phyloP scores from a whole-genome alignment of 1,140 invertebrate genomes.

The Ganaspis sp. region DNA sequence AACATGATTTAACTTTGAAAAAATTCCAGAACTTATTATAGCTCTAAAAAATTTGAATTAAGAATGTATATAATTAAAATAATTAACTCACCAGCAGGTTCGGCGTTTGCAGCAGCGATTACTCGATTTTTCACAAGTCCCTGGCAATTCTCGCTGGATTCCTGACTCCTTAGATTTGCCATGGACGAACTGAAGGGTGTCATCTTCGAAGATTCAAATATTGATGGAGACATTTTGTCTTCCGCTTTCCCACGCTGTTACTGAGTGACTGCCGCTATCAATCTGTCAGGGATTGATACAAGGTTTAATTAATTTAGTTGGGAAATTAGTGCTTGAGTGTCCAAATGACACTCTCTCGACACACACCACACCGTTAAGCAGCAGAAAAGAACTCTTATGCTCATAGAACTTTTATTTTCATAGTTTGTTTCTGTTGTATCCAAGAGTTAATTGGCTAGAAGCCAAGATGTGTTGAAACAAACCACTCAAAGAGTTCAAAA shows the following conservation, averaged over 20 bases:
- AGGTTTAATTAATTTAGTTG: neutral
- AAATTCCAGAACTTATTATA: slow-evolving; percentile 12
- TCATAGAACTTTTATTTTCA: too few relatives aligned
- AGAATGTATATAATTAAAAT: slow-evolving; percentile 36
- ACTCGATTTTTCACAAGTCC: slow-evolving; percentile 77
- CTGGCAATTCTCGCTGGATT: slow-evolving; percentile 65
- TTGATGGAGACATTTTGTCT: slow-evolving; percentile 82
- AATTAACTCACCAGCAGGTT: slow-evolving; percentile 73
- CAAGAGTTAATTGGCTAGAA: too few relatives aligned
- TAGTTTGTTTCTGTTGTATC: too few relatives aligned
- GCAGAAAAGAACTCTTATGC: slow-evolving; percentile 3
- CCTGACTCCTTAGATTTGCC: slow-evolving; percentile 79
- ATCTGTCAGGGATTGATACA: slow-evolving; percentile 34
- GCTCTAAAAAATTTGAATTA: too few relatives aligned
- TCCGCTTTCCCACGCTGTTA: slow-evolving; percentile 38
- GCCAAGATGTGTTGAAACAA: too few relatives aligned
- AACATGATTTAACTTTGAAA: slow-evolving; percentile 5
- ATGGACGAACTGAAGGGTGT: slow-evolving; percentile 85
- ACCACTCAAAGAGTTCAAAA: too few relatives aligned
- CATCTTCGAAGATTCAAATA: slow-evolving; percentile 84
- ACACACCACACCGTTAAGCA: neutral
- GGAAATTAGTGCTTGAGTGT: neutral
- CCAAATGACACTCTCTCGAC: slow-evolving; percentile 3
- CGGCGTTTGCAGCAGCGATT: slow-evolving; percentile 79
- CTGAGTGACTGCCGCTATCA: slow-evolving; percentile 37